Base-by-base conservation (phyloP, 2,797 vertebrate genomes). In the Pelochelys cantorii region DNA sequence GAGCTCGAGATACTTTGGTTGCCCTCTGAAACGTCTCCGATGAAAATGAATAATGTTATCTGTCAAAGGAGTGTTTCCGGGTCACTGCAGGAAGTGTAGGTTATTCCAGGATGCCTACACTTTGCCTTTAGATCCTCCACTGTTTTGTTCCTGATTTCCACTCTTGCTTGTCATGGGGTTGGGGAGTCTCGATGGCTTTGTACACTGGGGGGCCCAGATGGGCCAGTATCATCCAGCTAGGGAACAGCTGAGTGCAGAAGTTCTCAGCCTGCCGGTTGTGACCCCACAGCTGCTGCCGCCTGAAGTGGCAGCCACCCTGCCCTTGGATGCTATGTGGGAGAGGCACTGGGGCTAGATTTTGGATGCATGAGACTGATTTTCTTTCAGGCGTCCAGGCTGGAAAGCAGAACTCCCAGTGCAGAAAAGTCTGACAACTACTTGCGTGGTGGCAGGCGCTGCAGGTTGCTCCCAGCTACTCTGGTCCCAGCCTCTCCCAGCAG, bases 1-100 rank as follows among this genome's bases (percentile, higher is more conserved):
- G 93, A 95, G 89, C 90, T 79, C 15, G 68, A 86, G 88, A 92
- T 94, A 93, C 94, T 97, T 97, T 95, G 92, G 92, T 89, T 96
- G 48, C 81, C 62, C 2, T 12, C 90, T 86, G 95, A 96, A 95
- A 92, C 74, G 86, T 96, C 83, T 95, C 87, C 83, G 87, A 93
- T 91, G 95, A 95, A 96, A 94, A 86, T 94, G 94, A 96, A 84
- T 93, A 62, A 96, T 86, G 84, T 83, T 95, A 86, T 2, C 0
- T 87, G 91, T 95, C 1, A 0, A 82, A 83, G 89, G 90, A 90
- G 79, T 29, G 86, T 60, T 95, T 91, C 79, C 2, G 13, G 81
- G 93, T 82, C 85, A 55, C 79, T 14, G 1, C 77, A 89, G 93
- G 87, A 95, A 94, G 92, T 17, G 31, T 8, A 81, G 42, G 31